Base-by-base conservation (phyloP, 1,140 invertebrate genomes). In the Trissolcus basalis region DNA sequence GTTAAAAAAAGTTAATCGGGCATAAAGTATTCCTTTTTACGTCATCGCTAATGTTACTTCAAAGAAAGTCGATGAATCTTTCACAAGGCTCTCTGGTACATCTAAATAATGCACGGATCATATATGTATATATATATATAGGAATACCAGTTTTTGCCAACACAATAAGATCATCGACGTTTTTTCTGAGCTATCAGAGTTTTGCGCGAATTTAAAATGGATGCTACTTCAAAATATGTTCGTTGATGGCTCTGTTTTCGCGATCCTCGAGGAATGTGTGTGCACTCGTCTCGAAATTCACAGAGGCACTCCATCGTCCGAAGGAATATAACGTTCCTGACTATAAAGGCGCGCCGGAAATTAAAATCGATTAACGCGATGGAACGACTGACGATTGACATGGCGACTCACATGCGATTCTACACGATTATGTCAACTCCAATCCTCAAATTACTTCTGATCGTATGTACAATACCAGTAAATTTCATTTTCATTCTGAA, bases 301-400 rank as follows among this genome's bases (percentile, higher is more conserved):
- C 55, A 27, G 55, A 61, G 64, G 59, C 45, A 48, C 33, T 69
- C 48, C 47, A 58, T 49, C 13, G 73, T 75, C 64, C 69, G 70
- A 61, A 75, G 74, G 73, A 75, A 80, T 81, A 81, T 79, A 82
- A 83, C 73, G 36, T 78, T 77, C 70, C 67, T 67, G 70, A 51
- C 56, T 68, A 75, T 80, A 83, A 85, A 82, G 73, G 67, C 77
- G 60, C 44, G 50, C 83, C 81, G 83, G 82, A 85, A 84, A 86
- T 86, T 86, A 86, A 86, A 84, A 85, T 85, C 83, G 82, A 83
- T 85, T 82, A 84, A 84, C 77, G 48, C 47, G 49, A 55, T 44
- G 6, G 59, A 69, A 63, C 45, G 58, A 55, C 61, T 77, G 78
- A 71, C 65, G 44, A 16, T 69, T 72, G 74, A 70, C 59, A 36